Evolutionary conservation across 2,113 vertebrate genomes (phyloP), one percentile per base, ranked within the genome.

Genomic region (Eurystomus gularis): DNA sequence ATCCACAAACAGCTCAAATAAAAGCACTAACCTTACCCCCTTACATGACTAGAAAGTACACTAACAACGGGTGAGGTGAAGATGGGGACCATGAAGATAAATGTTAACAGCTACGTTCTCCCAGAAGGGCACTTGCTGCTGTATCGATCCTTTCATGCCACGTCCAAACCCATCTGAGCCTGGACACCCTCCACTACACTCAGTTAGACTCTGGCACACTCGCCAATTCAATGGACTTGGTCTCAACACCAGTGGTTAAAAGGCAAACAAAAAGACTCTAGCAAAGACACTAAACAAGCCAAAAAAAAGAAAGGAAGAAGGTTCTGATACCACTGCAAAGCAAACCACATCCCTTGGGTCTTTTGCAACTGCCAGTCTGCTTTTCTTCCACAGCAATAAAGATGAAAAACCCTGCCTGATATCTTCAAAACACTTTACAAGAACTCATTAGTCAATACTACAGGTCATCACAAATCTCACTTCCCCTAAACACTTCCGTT

Each of bases 381-480:
- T 75, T 90, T 93, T 26, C 69, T 88, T 78, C 13, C 48, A 66
- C 39, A 70, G 54, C 60, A 86, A 77, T 60, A 81, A 90, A 90
- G 79, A 84, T 39, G 23, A 70, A 86, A 79, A 91, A 91, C 72
- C 1, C 11, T 28, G 37, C 40, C 55, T 73, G 64, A 60, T 8
- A 33, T 40, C 72, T 84, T 75, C 57, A 86, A 90, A 96, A 73
- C 35, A 18, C 42, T 80, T 88, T 66, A 77, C 35, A 88, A 93
- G 49, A 86, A 37, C 48, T 40, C 69, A 60, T 83, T 95, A 92
- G 76, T 90, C 79, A 91, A 79, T 73, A 39, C 39, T 62, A 68
- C 14, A 90, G 68, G 16, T 61, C 8, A 1, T 48, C 68, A 60
- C 78, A 93, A 87, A 93, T 85, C 81, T 76, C 48, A 90, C 42